Base-by-base conservation (phyloP, 2,888 invertebrate species). In the Pammene fasciana region DNA sequence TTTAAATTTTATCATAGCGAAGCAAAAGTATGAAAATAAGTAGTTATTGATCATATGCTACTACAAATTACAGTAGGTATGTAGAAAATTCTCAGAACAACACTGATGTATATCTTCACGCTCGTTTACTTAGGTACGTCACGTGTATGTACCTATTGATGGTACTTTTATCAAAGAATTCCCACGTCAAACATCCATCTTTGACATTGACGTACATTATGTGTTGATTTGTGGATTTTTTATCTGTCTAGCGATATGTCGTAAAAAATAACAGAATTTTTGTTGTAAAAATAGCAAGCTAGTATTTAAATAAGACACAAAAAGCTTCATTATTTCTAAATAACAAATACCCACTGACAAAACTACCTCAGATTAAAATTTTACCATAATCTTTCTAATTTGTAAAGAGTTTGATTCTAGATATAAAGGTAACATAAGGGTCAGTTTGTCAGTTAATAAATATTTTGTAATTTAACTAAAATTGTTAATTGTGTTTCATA, bases 131-230 rank as follows among this genome's bases (percentile, higher is more conserved):
- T 45, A 45, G 1, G 4, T 50, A 50, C 52, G 34, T 54, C 34
- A 34, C 34, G 34, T 54, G 34, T n/a, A 10, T 13, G n/a, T n/a
- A n/a, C n/a, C n/a, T n/a, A n/a, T n/a, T n/a, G n/a, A n/a, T 34
- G 34, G n/a, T n/a, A 16, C 13, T n/a, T 26, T 46, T n/a, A 16
- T 54, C 26, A 54, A 34, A 34, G 52, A 34, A 14, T 54, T 54
- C 52, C 52, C 52, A 54, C 34, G 52, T 54, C 52, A 54, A 13
- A 13, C 34, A n/a, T 34, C 16, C 34, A n/a, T 34, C 16, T n/a
- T 34, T 54, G 52, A 54, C 52, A 34, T 54, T 54, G 52, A 34
- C 52, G 52, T 54, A 54, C 34, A 54, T 34, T 34, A n/a, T n/a
- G 34, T n/a, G 50, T 8, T 54, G 52, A 54, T 54, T 54, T 54